Conservation (phyloP, 2,888 invertebrate genomes). For the Polyommatus iphigenia region DNA sequence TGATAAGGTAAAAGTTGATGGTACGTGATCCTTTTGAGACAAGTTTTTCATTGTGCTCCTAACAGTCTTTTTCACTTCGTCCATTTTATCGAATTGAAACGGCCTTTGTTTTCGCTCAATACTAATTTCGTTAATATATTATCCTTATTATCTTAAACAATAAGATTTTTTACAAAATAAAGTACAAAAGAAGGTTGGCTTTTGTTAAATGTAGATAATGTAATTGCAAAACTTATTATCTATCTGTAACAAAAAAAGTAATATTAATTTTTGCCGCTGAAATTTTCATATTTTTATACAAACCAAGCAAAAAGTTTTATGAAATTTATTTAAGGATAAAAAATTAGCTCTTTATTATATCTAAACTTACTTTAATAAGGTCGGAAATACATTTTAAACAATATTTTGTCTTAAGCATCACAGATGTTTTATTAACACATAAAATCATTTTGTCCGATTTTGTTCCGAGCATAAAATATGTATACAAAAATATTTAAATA, state of each 20-base stretch:
- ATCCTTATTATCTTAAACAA: conserved; percentile 19
- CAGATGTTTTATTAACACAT: no score
- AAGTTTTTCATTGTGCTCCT: conserved; percentile 45
- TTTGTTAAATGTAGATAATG: not conserved
- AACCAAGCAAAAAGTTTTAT: no score
- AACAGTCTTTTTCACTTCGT: conserved; percentile 42
- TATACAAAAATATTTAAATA: not conserved
- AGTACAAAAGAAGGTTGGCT: not conserved
- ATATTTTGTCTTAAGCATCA: no score
- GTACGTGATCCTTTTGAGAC: conserved; percentile 51
- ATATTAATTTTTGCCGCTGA: no score
- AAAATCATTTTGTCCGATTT: no score
- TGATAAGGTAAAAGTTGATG: conserved; percentile 51
- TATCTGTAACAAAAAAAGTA: no score
- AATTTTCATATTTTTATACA: no score
- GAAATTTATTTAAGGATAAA: no score
- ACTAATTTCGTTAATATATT: conserved; percentile 14
- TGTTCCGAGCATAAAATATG: not conserved
- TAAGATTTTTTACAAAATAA: not conserved
- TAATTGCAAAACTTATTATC: not conserved
- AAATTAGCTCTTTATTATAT: no score
- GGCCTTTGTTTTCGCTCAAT: conserved; percentile 12
- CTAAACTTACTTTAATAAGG: no score
- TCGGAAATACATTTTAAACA: no score
- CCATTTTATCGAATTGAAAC: conserved; percentile 25